These are phyloP conservation scores for Laticauda laticaudata DNA, from an alignment of 2,113 vertebrate genomes.

Conservation along the genomic window DNA sequence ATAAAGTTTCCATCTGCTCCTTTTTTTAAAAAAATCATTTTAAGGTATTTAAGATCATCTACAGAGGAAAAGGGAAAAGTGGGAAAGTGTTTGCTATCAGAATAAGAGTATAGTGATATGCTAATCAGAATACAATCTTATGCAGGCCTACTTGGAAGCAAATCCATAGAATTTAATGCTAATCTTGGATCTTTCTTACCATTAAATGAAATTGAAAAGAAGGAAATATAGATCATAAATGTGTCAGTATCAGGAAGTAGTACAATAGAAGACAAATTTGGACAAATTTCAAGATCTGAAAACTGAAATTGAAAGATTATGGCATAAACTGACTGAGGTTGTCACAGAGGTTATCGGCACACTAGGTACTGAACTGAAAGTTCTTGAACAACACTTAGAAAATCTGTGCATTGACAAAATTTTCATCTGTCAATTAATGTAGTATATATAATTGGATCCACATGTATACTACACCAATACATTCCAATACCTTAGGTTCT, in stretches of 20 bases:
- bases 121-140: background rate
- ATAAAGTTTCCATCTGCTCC: background rate
- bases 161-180: background rate
- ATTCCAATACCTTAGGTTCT: background rate
- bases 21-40: background rate
- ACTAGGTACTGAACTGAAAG: background rate
- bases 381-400: background rate
- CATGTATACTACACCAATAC: background rate
- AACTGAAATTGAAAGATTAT: background rate
- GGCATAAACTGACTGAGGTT: background rate
- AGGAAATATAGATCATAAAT: background rate
- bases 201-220: background rate
- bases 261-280: background rate
- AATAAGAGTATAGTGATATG: background rate
- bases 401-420: background rate
- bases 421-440: background rate
- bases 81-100: background rate
- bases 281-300: background rate
- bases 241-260: background rate
- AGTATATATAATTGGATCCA: background rate
- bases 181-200: background rate
- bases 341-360: background rate
- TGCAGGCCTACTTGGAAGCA: background rate
- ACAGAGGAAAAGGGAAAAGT: background rate
- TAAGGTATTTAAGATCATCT: background rate